These are phyloP conservation scores for Petrophora chlorosata DNA, from an alignment of 2,888 invertebrate species.

Conservation along the genomic window DNA sequence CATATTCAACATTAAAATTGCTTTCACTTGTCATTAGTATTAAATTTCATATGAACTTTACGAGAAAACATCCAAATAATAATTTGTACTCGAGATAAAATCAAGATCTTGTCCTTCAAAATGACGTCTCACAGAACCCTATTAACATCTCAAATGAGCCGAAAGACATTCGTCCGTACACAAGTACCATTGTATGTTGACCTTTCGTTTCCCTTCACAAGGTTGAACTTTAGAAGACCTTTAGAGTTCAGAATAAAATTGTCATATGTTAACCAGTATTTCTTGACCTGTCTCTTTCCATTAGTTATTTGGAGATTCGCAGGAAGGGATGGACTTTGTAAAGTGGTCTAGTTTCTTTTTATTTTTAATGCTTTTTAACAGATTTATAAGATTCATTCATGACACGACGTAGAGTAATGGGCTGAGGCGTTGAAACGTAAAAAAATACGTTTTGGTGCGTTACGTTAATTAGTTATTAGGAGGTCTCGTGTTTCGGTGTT, in stretches of 20 bases:
- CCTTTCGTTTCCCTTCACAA: slow-evolving; percentile 26
- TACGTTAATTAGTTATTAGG: slow-evolving; percentile 15
- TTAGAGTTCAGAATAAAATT: slow-evolving; percentile 17
- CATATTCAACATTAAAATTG: too few species aligned
- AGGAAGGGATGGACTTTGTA: slow-evolving; percentile 26
- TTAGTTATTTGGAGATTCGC: not conserved
- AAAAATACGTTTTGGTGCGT: slow-evolving; percentile 24
- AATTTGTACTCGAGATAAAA: too few species aligned
- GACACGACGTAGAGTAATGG: slow-evolving; percentile 43
- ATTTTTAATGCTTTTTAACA: slow-evolving; percentile 39
- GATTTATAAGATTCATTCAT: slow-evolving; percentile 37
- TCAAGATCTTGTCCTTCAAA: too few species aligned
- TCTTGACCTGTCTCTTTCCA: slow-evolving; percentile 18
- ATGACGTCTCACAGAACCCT: not conserved
- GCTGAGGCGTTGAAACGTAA: slow-evolving; percentile 32
- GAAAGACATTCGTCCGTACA: slow-evolving; percentile 31
- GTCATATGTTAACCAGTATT: slow-evolving; percentile 22
- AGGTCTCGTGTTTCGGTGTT: not conserved
- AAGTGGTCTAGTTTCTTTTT: slow-evolving; percentile 34
- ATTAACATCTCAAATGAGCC: slow-evolving; percentile 49
- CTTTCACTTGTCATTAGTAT: too few species aligned
- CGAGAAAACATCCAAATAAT: too few species aligned
- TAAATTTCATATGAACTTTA: too few species aligned
- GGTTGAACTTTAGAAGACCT: slow-evolving; percentile 4
- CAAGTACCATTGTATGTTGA: slow-evolving; percentile 32